Conservation (phyloP, 2,797 vertebrate genomes). For the Gallinago nigripennis region DNA sequence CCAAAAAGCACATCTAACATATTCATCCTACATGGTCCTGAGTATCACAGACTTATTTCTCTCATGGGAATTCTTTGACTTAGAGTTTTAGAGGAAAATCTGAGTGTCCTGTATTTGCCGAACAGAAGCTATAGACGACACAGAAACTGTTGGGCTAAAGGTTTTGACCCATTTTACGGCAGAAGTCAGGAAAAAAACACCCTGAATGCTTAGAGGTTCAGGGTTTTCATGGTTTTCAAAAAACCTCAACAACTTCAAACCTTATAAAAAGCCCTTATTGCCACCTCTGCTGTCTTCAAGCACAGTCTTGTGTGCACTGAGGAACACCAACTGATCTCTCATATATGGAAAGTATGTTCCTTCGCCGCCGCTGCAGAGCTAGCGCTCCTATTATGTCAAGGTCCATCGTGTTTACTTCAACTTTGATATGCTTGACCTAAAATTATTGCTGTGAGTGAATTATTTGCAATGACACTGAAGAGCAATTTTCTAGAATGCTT, state of each 20-base stretch:
- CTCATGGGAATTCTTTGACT: neutral
- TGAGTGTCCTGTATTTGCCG: neutral
- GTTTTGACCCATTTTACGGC: neutral
- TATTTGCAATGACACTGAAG: constrained; percentile 12
- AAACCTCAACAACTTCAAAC: neutral
- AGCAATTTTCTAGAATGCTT: constrained; percentile 9
- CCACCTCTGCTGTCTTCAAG: neutral
- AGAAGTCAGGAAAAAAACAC: neutral
- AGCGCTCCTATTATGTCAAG: constrained; percentile 38
- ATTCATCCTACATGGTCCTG: neutral
- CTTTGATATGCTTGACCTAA: constrained; percentile 49
- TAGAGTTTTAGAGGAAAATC: neutral
- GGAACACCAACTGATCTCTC: neutral
- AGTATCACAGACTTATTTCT: neutral
- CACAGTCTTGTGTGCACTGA: too few species aligned
- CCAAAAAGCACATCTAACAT: neutral
- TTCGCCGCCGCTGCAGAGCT: neutral
- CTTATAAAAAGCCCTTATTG: neutral
- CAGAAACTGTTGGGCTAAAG: neutral
- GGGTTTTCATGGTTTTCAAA: neutral
- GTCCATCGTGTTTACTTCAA: neutral
- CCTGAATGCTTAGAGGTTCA: neutral
- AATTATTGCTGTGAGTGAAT: constrained; percentile 22
- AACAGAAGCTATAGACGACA: neutral
- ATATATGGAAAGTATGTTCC: neutral